phyloP scores from a whole-genome alignment of 1,140 invertebrate genomes.

The Drosophila sucinea region DNA sequence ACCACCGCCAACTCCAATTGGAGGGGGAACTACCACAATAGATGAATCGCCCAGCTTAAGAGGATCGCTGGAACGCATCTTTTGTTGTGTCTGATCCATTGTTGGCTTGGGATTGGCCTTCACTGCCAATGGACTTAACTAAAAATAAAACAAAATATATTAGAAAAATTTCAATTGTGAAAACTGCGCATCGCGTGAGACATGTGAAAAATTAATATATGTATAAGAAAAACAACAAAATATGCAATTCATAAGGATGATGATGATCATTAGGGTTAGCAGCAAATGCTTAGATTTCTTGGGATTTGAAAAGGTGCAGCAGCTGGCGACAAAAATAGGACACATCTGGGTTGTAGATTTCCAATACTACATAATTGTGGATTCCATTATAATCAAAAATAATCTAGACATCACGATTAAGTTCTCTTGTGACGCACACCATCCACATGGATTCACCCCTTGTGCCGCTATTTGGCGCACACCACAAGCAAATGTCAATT shows the following conservation, averaged over 20 bases:
- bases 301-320: constrained; percentile 3
- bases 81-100: constrained; percentile 53
- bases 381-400: neutral
- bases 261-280: constrained; percentile 25
- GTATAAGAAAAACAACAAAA: constrained; percentile 34
- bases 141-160: constrained; percentile 12
- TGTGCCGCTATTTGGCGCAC: constrained; percentile 36
- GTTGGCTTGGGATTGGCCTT: constrained; percentile 48
- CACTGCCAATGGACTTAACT: constrained; percentile 66
- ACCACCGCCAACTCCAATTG: neutral
- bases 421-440: constrained; percentile 6
- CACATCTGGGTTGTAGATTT: constrained; percentile 26
- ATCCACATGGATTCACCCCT: constrained; percentile 12
- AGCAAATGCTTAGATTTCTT: constrained; percentile 33
- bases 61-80: constrained; percentile 27
- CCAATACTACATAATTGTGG: neutral
- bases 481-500: constrained; percentile 63
- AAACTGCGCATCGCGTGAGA: constrained; percentile 59
- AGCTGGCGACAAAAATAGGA: constrained; percentile 47
- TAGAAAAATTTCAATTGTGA: constrained; percentile 27
- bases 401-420: neutral
- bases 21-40: neutral
- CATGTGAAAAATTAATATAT: constrained; percentile 46
- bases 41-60: constrained; percentile 16
- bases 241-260: constrained; percentile 44